Base-by-base conservation (phyloP, 1,140 invertebrate species). In the Euwallacea fornicatus region DNA sequence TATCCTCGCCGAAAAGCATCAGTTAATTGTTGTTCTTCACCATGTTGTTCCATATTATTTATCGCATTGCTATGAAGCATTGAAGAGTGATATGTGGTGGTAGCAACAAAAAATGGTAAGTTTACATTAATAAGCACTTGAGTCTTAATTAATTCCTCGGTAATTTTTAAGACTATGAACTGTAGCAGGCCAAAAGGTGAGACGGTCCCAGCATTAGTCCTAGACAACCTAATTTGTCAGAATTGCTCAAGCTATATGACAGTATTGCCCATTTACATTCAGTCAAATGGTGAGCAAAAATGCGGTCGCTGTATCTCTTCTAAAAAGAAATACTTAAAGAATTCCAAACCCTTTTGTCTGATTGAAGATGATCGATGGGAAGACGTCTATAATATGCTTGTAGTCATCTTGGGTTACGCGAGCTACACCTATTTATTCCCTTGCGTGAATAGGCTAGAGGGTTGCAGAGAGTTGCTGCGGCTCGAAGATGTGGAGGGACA, bases 401-500 rank as follows among this genome's bases (percentile, higher is more conserved):
- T 66, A 8, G 33, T 13, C 11, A n/a, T 66, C 13, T 42, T 11
- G 6, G 64, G 42, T 3, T 54, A 66, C 15, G 42, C n/a, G 7
- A 55, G 16, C 3, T 55, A 13, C 13, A 42, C 21, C 8, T 46
- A 7, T 7, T 10, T 33, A 13, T 66, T 66, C 41, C 64, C 64
- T 7, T 66, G 64, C 50, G 43, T 55, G 2, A 66, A 66, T 43
- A 33, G 33, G 41, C 41, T 46, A 10, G 64, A 66, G 13, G 64
- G 64, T 11, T 66, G 64, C 42, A 54, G 7, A 7, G n/a, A 66
- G 16, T 10, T 11, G 11, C 15, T 66, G 7, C 54, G 11, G 10
- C 7, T 66, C 11, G 50, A 54, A 43, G 47, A 66, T 10, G 41
- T 66, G 13, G 16, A 33, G 13, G 4, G 8, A 7, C 64, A 66